Evolutionary conservation across 2,113 vertebrate species (phyloP).

Genomic region (Pardalotus punctatus): DNA sequence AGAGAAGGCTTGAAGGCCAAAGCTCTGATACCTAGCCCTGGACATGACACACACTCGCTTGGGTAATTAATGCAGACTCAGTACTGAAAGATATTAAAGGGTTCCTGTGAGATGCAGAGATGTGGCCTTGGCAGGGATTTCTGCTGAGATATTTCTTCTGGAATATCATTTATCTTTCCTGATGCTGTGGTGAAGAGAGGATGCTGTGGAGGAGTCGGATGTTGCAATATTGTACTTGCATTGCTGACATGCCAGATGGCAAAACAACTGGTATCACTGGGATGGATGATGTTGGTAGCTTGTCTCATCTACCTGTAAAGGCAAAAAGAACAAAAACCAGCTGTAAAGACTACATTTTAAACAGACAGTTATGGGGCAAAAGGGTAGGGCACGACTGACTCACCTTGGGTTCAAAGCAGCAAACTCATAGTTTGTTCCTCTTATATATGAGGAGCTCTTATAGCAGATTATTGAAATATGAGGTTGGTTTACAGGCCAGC

Average conservation of each 20-base stretch:
- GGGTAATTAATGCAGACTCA: not conserved
- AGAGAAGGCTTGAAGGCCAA: not conserved
- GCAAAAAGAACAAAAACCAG: not conserved
- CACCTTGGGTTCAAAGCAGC: not conserved
- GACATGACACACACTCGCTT: not conserved
- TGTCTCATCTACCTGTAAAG: not conserved
- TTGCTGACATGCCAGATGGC: not conserved
- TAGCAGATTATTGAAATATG: not conserved
- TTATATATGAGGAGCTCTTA: not conserved
- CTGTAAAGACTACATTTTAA: not conserved
- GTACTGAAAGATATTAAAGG: not conserved
- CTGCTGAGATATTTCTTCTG: not conserved
- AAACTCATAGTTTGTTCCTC: not conserved
- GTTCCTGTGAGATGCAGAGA: not conserved
- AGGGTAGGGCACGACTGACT: accelerated
- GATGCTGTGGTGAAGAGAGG: not conserved
- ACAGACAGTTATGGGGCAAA: not conserved
- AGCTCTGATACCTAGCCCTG: not conserved
- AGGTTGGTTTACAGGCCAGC: not conserved
- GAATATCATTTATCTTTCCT: not conserved
- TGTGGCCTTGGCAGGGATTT: not conserved
- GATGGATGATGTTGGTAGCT: not conserved
- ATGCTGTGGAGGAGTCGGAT: not conserved
- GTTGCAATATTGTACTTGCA: not conserved
- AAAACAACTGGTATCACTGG: not conserved